Evolutionary conservation across 2,888 invertebrate species (phyloP).

Genomic region (Chymomyza procnemis): DNA sequence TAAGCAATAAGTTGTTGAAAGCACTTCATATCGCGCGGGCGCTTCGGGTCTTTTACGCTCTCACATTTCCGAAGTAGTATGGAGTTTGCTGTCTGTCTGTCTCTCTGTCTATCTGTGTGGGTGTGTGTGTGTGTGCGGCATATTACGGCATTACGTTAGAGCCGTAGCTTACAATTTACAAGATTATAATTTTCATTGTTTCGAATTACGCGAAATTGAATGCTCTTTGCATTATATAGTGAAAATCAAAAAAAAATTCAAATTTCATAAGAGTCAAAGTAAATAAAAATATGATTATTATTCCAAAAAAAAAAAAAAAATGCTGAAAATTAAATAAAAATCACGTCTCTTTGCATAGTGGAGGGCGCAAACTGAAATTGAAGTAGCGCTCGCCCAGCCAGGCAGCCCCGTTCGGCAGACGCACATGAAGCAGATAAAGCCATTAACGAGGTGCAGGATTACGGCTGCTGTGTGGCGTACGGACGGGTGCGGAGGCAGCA

Average conservation of each 20-base stretch:
- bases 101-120: too few species aligned
- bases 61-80: too few species aligned
- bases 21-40: not conserved
- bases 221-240: not conserved
- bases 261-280: not conserved
- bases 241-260: not conserved
- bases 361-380: not conserved
- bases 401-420: too few species aligned
- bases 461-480: too few species aligned
- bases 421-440: not conserved
- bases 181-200: not conserved
- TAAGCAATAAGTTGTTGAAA: not conserved
- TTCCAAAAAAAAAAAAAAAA: too few species aligned
- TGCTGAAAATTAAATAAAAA: not conserved
- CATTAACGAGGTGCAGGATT: not conserved
- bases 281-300: too few species aligned
- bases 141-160: not conserved
- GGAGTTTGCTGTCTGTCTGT: too few species aligned
- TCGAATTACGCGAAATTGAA: not conserved
- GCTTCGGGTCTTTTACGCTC: too few species aligned
- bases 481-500: too few species aligned
- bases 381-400: not conserved
- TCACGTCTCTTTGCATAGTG: not conserved
- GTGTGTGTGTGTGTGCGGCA: not conserved
- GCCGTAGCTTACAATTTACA: not conserved